Conservation (phyloP, 2,888 invertebrate species). For the Athetis lepigone region DNA sequence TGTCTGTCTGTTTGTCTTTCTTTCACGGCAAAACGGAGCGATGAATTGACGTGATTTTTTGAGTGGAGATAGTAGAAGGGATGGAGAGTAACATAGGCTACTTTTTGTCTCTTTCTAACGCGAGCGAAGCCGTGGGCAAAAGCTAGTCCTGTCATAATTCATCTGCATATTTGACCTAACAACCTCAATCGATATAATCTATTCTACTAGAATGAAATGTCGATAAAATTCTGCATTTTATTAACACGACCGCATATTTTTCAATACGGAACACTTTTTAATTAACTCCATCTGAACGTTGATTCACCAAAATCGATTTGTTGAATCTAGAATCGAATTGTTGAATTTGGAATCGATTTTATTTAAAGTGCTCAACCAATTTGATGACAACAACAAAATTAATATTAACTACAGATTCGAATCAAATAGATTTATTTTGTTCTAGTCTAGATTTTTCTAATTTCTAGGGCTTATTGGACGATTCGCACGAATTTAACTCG, state of each 20-base stretch:
- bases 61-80: no score
- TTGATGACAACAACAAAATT: not conserved
- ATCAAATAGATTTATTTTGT: no score
- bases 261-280: conserved; percentile 12
- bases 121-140: no score
- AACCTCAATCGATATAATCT: conserved; percentile 31
- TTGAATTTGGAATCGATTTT: not conserved
- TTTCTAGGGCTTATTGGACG: no score
- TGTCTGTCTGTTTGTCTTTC: no score
- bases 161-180: conserved; percentile 31
- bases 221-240: not conserved
- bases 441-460: conserved; percentile 17
- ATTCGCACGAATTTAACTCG: no score
- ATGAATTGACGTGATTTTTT: no score
- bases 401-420: not conserved
- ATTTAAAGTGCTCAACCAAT: conserved; percentile 8
- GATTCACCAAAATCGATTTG: conserved; percentile 8
- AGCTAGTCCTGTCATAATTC: no score
- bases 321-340: no score
- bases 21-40: no score
- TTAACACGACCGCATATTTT: conserved; percentile 3
- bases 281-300: conserved; percentile 7
- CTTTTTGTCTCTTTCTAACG: no score
- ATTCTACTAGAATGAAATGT: not conserved
- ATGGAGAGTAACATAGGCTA: no score